A percentile compares a stretch with the other conserved stretches of the same genome.
These are phyloP conservation scores for Esperia sulphurella DNA, from an alignment of 2,888 invertebrate species.

Conservation along the genomic window DNA sequence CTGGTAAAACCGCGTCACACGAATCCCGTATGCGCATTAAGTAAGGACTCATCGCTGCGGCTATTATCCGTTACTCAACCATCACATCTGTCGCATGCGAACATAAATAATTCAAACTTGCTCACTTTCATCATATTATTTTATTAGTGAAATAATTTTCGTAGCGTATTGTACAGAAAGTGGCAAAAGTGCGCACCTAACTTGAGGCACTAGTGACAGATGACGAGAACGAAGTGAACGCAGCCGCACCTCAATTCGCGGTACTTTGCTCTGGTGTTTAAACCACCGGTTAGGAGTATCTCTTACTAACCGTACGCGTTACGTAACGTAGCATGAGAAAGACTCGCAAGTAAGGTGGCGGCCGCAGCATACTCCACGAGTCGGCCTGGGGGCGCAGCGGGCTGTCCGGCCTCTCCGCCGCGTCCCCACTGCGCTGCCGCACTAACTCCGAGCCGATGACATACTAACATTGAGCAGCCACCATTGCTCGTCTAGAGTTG, in stretches of 20 bases:
- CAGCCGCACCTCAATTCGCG: conserved; percentile 26
- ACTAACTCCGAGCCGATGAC: conserved; percentile 69
- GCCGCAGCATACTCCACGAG: conserved; percentile 49
- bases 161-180: conserved; percentile 18
- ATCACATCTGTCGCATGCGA: no score
- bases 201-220: not conserved
- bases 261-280: conserved; percentile 25
- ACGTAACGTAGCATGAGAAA: conserved; percentile 33
- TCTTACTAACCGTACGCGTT: conserved; percentile 29
- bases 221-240: conserved; percentile 41
- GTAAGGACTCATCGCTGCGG: conserved; percentile 43
- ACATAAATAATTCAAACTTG: conserved; percentile 27
- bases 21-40: conserved; percentile 57
- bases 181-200: conserved; percentile 25
- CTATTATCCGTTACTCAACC: conserved; percentile 19
- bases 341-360: conserved; percentile 55
- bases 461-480: conserved; percentile 83
- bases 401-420: conserved; percentile 60
- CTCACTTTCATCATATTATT: conserved; percentile 25
- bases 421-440: conserved; percentile 51
- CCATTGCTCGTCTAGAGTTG: conserved; percentile 98
- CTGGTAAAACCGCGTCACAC: conserved; percentile 60
- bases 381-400: conserved; percentile 70
- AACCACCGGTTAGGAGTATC: conserved; percentile 31
- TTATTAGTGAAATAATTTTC: conserved; percentile 18